These are phyloP conservation scores for Phenacoccus solenopsis DNA, from an alignment of 1,140 invertebrate genomes.

Conservation along the genomic window DNA sequence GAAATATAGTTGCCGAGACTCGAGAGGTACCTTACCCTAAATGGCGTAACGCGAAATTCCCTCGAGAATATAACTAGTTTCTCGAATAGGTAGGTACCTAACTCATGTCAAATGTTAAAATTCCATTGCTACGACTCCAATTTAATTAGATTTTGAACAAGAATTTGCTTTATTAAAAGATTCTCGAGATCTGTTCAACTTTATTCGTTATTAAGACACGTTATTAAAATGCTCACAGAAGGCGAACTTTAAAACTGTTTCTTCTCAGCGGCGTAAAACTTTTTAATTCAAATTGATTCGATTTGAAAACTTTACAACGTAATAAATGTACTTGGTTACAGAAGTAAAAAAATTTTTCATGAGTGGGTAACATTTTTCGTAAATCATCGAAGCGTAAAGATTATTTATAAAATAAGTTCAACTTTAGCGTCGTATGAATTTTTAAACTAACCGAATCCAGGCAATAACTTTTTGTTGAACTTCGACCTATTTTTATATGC, in stretches of 20 bases:
- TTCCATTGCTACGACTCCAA: conserved; percentile 8
- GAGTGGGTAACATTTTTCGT: no score
- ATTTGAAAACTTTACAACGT: background rate
- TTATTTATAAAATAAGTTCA: no score
- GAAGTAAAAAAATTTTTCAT: no score
- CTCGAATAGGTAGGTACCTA: background rate
- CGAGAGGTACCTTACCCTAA: background rate
- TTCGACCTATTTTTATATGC: no score
- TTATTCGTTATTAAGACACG: conserved; percentile 12
- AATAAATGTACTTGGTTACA: background rate
- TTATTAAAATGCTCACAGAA: background rate
- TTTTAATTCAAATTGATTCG: background rate
- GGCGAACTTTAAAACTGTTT: background rate
- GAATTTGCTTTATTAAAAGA: conserved; percentile 11
- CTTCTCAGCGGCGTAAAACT: background rate
- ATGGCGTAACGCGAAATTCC: background rate
- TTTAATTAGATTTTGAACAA: conserved; percentile 10
- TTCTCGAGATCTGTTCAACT: background rate
- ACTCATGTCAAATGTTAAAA: conserved; percentile 5
- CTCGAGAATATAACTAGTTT: background rate
- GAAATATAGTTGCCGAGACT: background rate
- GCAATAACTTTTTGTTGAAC: no score
- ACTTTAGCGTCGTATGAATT: no score
- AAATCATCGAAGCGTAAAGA: no score
- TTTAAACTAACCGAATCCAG: no score